Evolutionary conservation across 2,888 invertebrate genomes (phyloP).

Genomic region (Pterobdella sp.): DNA sequence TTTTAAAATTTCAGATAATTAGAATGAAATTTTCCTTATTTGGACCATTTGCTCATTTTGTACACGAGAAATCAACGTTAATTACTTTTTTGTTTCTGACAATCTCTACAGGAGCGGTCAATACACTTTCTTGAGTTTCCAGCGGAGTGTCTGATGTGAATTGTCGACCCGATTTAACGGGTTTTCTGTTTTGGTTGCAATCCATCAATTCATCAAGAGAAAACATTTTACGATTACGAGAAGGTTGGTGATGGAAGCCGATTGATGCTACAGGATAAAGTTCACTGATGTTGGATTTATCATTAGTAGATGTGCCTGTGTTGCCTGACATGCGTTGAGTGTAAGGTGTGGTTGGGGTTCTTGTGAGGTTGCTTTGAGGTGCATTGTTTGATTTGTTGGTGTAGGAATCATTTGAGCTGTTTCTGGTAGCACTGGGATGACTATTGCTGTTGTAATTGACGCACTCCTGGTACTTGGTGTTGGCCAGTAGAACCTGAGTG

Average conservation of each 20-base stretch:
- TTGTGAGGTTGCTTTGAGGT: background rate
- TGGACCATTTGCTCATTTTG: too few species aligned
- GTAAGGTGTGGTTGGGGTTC: too few species aligned
- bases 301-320: background rate
- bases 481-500: background rate
- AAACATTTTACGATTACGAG: background rate
- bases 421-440: too few species aligned
- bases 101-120: background rate
- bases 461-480: background rate
- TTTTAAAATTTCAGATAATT: too few species aligned
- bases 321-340: too few species aligned
- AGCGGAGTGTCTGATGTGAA: background rate
- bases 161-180: background rate
- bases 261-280: background rate
- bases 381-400: background rate
- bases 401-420: background rate
- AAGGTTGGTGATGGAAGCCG: background rate
- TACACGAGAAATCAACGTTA: too few species aligned
- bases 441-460: background rate
- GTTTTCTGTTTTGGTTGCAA: background rate
- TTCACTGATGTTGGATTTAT: background rate
- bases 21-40: too few species aligned
- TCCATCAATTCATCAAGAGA: background rate
- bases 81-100: background rate
- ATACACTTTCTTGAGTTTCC: background rate